Conservation (phyloP, 2,888 invertebrate species). For the Ptychoptera albimana region DNA sequence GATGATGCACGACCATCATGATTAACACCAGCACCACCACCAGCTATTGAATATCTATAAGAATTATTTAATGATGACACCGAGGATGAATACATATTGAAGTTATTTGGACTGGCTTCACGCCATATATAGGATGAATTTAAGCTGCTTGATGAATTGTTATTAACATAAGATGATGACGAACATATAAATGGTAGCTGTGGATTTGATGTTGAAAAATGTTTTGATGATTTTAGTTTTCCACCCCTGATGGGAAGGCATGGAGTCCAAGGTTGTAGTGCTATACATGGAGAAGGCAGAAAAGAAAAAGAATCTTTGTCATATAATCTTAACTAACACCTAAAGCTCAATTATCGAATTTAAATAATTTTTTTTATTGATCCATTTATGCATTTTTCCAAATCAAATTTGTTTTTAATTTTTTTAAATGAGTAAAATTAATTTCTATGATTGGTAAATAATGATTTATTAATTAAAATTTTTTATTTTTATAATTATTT, state of each 20-base stretch:
- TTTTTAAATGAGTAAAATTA: too few relatives aligned
- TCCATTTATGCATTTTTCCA: too few relatives aligned
- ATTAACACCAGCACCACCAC: conserved; percentile 3
- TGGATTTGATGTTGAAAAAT: conserved; percentile 32
- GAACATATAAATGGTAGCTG: conserved; percentile 28
- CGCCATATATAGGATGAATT: conserved; percentile 33
- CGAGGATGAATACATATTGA: conserved; percentile 30
- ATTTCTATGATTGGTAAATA: too few relatives aligned
- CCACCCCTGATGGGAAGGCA: conserved; percentile 32
- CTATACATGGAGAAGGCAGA: conserved; percentile 15
- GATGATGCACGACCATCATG: conserved; percentile 12
- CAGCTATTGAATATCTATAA: conserved; percentile 21
- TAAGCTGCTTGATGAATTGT: conserved; percentile 26
- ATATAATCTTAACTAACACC: too few relatives aligned
- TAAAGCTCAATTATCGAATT: too few relatives aligned
- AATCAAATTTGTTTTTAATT: too few relatives aligned
- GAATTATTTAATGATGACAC: conserved; percentile 24
- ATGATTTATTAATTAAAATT: too few relatives aligned
- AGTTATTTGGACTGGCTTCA: conserved; percentile 31
- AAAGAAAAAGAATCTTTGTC: not conserved
- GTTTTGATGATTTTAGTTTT: conserved; percentile 31
- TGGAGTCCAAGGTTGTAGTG: conserved; percentile 32
- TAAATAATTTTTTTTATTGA: too few relatives aligned
- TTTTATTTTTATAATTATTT: too few relatives aligned
- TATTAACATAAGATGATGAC: conserved; percentile 12